These are phyloP conservation scores for Zeus faber DNA, from an alignment of 2,113 vertebrate genomes.

Conservation along the genomic window DNA sequence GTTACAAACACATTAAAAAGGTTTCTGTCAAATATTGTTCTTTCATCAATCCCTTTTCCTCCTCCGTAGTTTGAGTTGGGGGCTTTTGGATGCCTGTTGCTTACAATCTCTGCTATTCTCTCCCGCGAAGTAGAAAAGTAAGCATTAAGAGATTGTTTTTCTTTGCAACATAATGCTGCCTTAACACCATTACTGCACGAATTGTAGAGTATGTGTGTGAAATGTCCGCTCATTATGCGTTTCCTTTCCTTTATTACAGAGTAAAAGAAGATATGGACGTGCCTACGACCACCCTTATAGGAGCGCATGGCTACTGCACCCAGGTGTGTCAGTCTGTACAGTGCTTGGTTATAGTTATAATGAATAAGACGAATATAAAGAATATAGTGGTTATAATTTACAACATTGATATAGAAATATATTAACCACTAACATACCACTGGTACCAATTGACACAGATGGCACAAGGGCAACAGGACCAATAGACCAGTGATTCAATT, in stretches of 20 bases:
- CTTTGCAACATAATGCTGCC: background rate
- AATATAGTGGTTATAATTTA: no score
- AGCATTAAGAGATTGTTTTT: constrained; percentile 29
- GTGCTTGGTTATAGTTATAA: no score
- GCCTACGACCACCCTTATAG: constrained; percentile 82
- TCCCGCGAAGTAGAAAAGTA: constrained; percentile 86
- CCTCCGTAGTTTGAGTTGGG: constrained; percentile 84
- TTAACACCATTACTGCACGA: background rate
- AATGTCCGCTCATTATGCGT: background rate
- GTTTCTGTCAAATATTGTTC: no score
- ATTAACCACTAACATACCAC: no score
- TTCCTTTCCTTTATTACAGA: constrained; percentile 63
- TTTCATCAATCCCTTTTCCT: background rate
- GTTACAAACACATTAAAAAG: no score
- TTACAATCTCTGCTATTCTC: constrained; percentile 86
- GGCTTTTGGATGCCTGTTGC: constrained; percentile 83
- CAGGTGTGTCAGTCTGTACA: constrained; percentile 81
- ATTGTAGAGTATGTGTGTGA: background rate
- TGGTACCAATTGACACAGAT: no score
- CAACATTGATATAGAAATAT: no score
- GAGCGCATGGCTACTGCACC: constrained; percentile 92
- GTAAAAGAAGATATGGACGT: constrained; percentile 89
- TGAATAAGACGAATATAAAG: no score
- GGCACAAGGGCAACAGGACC: no score
- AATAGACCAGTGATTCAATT: no score